These are phyloP conservation scores for Sturnus vulgaris DNA, from an alignment of 2,113 vertebrate genomes.

Conservation along the genomic window DNA sequence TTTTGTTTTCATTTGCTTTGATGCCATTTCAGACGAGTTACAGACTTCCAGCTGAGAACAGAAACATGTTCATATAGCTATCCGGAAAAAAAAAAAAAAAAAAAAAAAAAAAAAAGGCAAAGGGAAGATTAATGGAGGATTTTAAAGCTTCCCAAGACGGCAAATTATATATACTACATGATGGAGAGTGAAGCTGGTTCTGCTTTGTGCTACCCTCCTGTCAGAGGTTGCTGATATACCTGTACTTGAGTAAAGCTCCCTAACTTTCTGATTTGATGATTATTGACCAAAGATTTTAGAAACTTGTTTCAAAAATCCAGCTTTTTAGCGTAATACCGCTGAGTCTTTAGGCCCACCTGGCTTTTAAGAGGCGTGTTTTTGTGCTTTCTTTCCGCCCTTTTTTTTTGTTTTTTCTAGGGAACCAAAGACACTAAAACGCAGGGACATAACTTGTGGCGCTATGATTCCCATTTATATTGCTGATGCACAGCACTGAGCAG, in stretches of 20 bases:
- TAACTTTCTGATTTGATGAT: background rate
- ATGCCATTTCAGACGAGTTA: background rate
- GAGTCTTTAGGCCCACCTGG: rapidly evolving
- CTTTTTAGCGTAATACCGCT: background rate
- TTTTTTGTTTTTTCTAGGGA: background rate
- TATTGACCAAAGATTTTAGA: background rate
- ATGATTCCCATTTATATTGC: rapidly evolving
- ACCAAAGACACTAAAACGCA: rapidly evolving
- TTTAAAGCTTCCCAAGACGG: background rate
- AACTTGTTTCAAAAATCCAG: background rate
- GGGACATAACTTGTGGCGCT: rapidly evolving
- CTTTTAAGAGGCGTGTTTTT: background rate
- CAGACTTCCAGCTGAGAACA: background rate
- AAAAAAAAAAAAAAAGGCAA: background rate
- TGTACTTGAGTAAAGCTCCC: background rate
- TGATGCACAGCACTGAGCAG: no score
- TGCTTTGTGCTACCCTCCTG: background rate
- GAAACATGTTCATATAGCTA: background rate
- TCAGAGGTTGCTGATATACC: rapidly evolving
- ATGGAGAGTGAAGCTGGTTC: background rate
- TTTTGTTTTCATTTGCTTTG: background rate
- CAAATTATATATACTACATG: background rate
- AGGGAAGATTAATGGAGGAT: background rate
- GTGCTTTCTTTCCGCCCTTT: rapidly evolving
- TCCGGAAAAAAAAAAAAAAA: rapidly evolving